Evolutionary conservation across 2,797 vertebrate species (phyloP).

Genomic region (Poliocrania exsul): DNA sequence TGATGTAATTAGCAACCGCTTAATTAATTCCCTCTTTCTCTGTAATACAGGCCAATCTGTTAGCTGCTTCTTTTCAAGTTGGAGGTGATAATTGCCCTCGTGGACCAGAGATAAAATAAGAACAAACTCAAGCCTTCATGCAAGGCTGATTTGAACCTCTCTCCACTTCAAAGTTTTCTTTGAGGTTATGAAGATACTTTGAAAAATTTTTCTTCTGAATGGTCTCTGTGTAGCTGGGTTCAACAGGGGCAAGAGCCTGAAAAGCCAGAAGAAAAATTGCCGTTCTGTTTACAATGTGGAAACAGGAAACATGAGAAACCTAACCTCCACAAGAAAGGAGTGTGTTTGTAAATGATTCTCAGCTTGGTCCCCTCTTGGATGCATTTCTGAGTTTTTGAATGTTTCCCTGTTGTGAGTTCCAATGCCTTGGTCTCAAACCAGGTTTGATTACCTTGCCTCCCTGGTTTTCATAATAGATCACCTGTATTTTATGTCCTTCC

Average conservation of each 20-base stretch:
- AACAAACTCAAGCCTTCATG: conserved; percentile 28
- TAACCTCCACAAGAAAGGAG: not conserved
- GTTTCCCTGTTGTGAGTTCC: not conserved
- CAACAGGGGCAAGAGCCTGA: not conserved
- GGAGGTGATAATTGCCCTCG: conserved; percentile 50
- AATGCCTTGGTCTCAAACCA: not conserved
- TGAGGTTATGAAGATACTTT: conserved; percentile 24
- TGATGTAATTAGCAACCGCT: conserved; percentile 31
- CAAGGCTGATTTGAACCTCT: conserved; percentile 24
- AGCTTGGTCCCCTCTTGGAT: not conserved
- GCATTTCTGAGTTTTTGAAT: not conserved
- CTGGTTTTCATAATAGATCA: not conserved
- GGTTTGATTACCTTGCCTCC: not conserved
- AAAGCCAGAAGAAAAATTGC: not conserved
- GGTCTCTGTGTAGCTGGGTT: not conserved
- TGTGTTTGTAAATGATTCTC: not conserved
- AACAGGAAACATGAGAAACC: not conserved
- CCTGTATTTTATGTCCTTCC: not conserved
- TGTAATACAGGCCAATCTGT: conserved; percentile 46
- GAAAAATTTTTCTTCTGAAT: not conserved
- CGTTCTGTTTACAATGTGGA: not conserved
- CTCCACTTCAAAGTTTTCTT: conserved; percentile 31
- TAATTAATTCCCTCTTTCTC: conserved; percentile 64
- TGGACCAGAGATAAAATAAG: conserved; percentile 47
- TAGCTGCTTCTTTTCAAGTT: conserved; percentile 58